phyloP scores from a whole-genome alignment of 2,113 vertebrate genomes.

The Panurus biarmicus region DNA sequence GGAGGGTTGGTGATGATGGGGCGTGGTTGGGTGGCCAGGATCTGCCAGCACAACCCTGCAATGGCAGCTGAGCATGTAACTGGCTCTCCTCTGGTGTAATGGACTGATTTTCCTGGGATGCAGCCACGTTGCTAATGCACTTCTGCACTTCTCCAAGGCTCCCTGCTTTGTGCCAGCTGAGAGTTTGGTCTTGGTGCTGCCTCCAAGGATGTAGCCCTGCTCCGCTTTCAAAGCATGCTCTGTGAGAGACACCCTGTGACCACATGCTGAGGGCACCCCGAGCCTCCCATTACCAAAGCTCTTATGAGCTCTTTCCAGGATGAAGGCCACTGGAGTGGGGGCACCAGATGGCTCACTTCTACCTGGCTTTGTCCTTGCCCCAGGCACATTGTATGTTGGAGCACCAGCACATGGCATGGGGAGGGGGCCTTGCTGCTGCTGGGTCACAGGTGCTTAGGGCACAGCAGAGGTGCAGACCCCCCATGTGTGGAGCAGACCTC shows the following conservation, averaged over 20 bases:
- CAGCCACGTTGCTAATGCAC: background rate
- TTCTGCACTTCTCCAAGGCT: background rate
- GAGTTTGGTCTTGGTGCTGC: background rate
- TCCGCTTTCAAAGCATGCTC: background rate
- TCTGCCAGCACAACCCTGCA: background rate
- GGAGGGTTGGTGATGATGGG: background rate
- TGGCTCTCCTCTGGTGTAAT: background rate
- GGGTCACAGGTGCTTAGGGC: background rate
- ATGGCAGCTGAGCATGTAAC: background rate
- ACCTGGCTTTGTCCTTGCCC: constrained; percentile 24
- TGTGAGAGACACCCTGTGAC: background rate
- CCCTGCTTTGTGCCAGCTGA: background rate
- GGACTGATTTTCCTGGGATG: background rate
- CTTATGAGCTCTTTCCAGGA: background rate
- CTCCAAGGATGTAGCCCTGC: background rate
- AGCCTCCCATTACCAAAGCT: accelerated
- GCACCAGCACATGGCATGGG: accelerated
- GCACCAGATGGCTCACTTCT: background rate
- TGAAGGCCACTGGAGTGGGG: background rate
- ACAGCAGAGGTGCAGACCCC: background rate
- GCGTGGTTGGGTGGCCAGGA: background rate
- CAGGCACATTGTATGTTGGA: accelerated
- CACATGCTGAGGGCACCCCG: accelerated
- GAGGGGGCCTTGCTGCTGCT: accelerated
- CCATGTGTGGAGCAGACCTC: accelerated